A percentile compares a stretch with the other conserved stretches of the same genome.
phyloP scores from a whole-genome alignment of 2,888 invertebrate genomes.

The Rhingia rostrata region DNA sequence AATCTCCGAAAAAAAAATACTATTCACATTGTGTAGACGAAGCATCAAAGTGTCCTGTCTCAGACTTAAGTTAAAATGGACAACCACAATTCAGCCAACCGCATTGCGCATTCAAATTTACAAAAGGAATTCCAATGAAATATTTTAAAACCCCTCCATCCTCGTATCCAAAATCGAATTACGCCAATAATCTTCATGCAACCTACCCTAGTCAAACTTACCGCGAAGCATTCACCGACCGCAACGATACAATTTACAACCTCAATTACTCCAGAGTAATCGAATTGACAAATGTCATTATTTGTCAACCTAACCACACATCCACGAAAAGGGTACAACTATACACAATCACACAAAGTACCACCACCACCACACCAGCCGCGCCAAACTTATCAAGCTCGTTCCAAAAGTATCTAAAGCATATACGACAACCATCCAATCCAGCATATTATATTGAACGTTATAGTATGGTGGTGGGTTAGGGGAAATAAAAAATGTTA shows the following conservation, averaged over 20 bases:
- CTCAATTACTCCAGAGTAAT: conserved; percentile 72
- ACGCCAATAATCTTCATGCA: conserved; percentile 19
- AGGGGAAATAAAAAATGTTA: conserved; percentile 37
- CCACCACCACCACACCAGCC: conserved; percentile 3
- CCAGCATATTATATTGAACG: no score
- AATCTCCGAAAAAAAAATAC: no score
- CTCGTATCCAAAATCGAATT: not conserved
- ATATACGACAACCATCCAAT: not conserved
- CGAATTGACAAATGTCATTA: conserved; percentile 74
- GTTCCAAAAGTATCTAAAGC: conserved; percentile 28
- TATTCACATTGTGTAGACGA: no score
- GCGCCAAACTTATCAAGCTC: conserved; percentile 57
- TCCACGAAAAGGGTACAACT: conserved; percentile 48
- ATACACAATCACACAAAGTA: conserved; percentile 41
- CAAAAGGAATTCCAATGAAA: not conserved
- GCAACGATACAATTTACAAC: conserved; percentile 64
- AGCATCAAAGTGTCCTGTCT: no score
- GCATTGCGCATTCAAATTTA: conserved; percentile 3
- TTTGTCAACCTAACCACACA: conserved; percentile 69
- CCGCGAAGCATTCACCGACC: conserved; percentile 21
- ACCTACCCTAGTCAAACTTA: conserved; percentile 48
- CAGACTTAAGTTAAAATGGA: no score
- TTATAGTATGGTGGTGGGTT: not conserved
- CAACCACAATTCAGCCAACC: conserved; percentile 16
- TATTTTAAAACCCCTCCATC: not conserved